Conservation (phyloP, 2,797 vertebrate genomes). For the Hemitrygon akajei region DNA sequence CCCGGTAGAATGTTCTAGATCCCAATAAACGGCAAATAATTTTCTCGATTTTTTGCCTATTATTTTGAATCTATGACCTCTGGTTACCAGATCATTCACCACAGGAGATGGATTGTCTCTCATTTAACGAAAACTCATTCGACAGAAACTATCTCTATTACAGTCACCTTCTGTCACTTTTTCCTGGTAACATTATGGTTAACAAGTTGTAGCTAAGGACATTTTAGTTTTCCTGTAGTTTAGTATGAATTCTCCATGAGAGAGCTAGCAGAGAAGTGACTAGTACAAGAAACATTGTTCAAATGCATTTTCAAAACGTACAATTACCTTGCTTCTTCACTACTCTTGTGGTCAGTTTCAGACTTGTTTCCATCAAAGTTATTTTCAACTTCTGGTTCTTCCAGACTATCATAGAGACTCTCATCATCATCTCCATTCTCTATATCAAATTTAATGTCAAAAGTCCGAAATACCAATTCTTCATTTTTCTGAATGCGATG, state of each 20-base stretch:
- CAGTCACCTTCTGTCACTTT: neutral
- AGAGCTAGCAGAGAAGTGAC: constrained; percentile 40
- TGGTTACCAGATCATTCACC: no score
- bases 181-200: neutral
- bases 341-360: neutral
- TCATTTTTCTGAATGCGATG: constrained; percentile 29
- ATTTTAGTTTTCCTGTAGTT: neutral
- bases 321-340: constrained; percentile 39
- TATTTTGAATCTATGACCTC: neutral
- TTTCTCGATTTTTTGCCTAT: neutral
- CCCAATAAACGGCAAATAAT: neutral
- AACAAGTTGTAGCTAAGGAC: neutral
- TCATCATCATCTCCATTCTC: constrained; percentile 31
- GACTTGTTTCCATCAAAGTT: constrained; percentile 39
- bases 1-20: neutral
- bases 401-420: constrained; percentile 55
- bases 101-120: neutral
- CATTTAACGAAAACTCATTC: neutral
- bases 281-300: constrained; percentile 40
- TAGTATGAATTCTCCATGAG: neutral
- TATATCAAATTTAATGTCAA: neutral
- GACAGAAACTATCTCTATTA: neutral
- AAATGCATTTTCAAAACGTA: constrained; percentile 42
- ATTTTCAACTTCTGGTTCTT: constrained; percentile 46
- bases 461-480: neutral